Percentiles rank a stretch among this genome's conserved stretches.
phyloP scores from a whole-genome alignment of 2,797 vertebrate species.

The Chaetophractus vellerosus region DNA sequence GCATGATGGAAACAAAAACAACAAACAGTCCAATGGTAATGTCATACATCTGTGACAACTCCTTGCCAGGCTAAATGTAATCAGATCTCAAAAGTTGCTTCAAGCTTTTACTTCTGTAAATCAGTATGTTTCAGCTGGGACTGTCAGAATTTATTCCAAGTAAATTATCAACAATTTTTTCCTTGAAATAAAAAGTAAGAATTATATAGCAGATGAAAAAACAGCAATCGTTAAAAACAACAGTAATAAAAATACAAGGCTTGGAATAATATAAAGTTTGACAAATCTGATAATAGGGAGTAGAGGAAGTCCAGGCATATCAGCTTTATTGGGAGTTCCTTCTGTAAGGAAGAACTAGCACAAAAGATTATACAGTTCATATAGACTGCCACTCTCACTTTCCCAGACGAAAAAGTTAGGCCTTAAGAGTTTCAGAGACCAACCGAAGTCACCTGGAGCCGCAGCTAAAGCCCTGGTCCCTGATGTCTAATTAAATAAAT shows the following conservation, averaged over 20 bases:
- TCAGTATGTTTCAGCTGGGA: neutral
- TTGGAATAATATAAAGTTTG: neutral
- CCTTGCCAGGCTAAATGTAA: neutral
- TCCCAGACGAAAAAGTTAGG: constrained; percentile 21
- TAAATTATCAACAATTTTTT: neutral
- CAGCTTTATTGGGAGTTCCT: neutral
- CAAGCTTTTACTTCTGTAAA: neutral
- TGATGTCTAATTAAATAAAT: constrained; percentile 44
- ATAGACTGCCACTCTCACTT: neutral
- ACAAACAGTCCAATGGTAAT: neutral
- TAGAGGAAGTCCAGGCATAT: neutral
- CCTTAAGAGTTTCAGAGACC: constrained; percentile 8
- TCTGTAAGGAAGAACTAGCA: neutral
- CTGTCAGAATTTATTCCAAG: neutral
- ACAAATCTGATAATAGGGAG: neutral
- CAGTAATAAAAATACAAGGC: neutral
- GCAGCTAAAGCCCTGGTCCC: neutral
- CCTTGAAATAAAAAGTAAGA: neutral
- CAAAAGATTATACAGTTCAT: no score
- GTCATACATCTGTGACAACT: constrained; percentile 20
- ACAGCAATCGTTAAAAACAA: neutral
- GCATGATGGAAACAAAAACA: constrained; percentile 7
- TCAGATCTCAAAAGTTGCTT: constrained; percentile 15
- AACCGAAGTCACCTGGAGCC: neutral
- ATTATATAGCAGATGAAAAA: neutral